These are phyloP conservation scores for Drosophila mauritiana DNA, from an alignment of 1,140 invertebrate species.

Conservation along the genomic window DNA sequence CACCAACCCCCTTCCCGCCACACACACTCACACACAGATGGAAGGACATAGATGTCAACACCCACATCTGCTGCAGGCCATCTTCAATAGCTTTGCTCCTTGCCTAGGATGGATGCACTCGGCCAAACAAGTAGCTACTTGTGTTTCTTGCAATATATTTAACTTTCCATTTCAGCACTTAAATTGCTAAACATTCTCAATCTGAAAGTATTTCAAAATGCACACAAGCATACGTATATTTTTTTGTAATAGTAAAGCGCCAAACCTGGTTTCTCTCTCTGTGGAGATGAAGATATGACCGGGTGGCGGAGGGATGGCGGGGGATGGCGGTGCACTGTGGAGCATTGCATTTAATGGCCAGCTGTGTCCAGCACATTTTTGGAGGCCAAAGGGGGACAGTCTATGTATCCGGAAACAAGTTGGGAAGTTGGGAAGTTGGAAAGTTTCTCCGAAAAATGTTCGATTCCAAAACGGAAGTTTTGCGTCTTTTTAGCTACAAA, in stretches of 20 bases:
- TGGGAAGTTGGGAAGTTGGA: constrained; percentile 37
- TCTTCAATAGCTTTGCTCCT: constrained; percentile 54
- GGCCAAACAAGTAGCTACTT: not conserved
- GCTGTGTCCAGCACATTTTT: constrained; percentile 30
- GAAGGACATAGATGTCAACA: constrained; percentile 68
- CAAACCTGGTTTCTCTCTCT: not conserved
- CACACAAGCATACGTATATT: too few species aligned
- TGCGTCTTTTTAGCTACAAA: constrained; percentile 29
- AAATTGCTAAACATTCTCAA: too few species aligned
- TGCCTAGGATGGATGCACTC: constrained; percentile 30
- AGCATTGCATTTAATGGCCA: constrained; percentile 43
- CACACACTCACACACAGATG: not conserved
- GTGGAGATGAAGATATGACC: not conserved
- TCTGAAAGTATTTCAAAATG: too few species aligned
- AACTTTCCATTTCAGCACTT: constrained; percentile 2
- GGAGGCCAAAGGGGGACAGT: not conserved
- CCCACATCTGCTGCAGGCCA: constrained; percentile 52
- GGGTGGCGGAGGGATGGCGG: not conserved
- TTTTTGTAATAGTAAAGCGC: not conserved
- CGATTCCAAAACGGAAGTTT: constrained; percentile 39
- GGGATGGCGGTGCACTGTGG: too few species aligned
- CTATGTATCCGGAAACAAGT: constrained; percentile 28
- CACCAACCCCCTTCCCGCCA: not conserved
- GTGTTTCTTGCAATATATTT: not conserved
- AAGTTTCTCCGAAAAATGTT: constrained; percentile 37